A percentile compares a stretch with the other conserved stretches of the same genome.
Evolutionary conservation across 2,113 vertebrate genomes (phyloP).

Genomic region (Lagenorhynchus albirostris): DNA sequence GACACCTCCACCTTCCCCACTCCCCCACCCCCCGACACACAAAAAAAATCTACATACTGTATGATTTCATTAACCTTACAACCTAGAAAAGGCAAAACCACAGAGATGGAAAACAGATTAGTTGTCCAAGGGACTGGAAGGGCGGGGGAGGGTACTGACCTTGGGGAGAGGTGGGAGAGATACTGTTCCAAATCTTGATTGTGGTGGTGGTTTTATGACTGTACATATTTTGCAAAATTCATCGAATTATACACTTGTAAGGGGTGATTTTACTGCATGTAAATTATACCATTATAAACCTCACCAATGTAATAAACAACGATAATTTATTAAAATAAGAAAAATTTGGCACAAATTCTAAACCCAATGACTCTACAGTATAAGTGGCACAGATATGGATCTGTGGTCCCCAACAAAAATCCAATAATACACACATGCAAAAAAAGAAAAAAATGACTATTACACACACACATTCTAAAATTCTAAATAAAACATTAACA

Average conservation of each 20-base stretch:
- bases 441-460: background rate
- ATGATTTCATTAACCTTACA: background rate
- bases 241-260: background rate
- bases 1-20: background rate
- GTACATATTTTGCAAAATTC: background rate
- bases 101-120: background rate
- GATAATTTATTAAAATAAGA: background rate
- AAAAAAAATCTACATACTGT: background rate
- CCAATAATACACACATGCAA: background rate
- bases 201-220: background rate
- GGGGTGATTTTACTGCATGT: background rate
- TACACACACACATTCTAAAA: background rate
- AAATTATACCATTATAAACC: background rate
- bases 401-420: background rate
- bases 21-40: accelerated
- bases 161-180: background rate
- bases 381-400: background rate
- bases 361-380: background rate
- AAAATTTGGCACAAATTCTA: background rate
- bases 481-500: background rate
- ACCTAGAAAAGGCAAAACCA: background rate
- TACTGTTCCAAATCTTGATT: background rate
- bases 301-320: background rate
- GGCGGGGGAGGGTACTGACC: background rate
- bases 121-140: background rate